Evolutionary conservation across 2,113 vertebrate genomes (phyloP).

Genomic region (Xenopus tropicalis): UCB_Xtro_10.0 CM004443.2:161635001-161635500

Average conservation of each 20-base stretch:
- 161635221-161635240: too few relatives aligned
- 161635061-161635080: constrained; percentile 77
- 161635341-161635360: constrained; percentile 64
- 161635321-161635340: too few relatives aligned
- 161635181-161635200: constrained; percentile 68
- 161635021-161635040: constrained; percentile 57
- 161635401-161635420: constrained; percentile 71
- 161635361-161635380: constrained; percentile 73
- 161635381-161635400: constrained; percentile 78
- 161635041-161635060: constrained; percentile 66
- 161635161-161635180: constrained; percentile 63
- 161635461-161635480: too few relatives aligned
- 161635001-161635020: too few relatives aligned
- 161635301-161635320: too few relatives aligned
- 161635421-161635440: constrained; percentile 45
- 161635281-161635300: too few relatives aligned
- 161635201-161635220: constrained; percentile 36
- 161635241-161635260: too few relatives aligned
- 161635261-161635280: too few relatives aligned
- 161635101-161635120: constrained; percentile 70
- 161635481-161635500: too few relatives aligned
- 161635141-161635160: constrained; percentile 79
- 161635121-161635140: constrained; percentile 89
- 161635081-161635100: constrained; percentile 74
- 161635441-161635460: too few relatives aligned